Evolutionary conservation across 2,113 vertebrate genomes (phyloP).

Genomic region (Megaceryle maxima): DNA sequence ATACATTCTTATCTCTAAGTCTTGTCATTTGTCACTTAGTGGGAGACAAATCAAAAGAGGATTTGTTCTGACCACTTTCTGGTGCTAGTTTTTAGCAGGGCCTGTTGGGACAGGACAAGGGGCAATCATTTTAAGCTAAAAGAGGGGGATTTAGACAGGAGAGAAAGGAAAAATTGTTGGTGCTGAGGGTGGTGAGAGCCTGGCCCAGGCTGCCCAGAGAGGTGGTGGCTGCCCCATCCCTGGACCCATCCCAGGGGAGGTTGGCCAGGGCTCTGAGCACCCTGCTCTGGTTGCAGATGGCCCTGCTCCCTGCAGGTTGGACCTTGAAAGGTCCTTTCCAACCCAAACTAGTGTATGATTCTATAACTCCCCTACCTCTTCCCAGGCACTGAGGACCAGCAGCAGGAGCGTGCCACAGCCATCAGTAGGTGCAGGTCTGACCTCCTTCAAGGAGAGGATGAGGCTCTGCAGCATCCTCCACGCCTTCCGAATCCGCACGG

Average conservation of each 20-base stretch:
- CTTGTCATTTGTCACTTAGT: fast-evolving
- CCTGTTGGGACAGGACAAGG: neutral
- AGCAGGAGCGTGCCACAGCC: fast-evolving
- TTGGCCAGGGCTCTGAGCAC: neutral
- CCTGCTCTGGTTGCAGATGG: neutral
- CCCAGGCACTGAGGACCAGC: constrained; percentile 54
- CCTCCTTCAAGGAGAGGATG: constrained; percentile 57
- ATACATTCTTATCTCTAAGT: fast-evolving
- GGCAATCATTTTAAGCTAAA: neutral
- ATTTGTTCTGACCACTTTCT: neutral
- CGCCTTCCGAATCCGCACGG: constrained; percentile 74
- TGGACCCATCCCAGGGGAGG: neutral
- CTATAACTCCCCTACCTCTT: neutral
- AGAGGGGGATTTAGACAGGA: neutral
- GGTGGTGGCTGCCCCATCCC: neutral
- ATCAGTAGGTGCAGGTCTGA: fast-evolving
- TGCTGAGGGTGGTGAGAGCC: too few species aligned
- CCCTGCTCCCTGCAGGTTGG: neutral
- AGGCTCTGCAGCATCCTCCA: constrained; percentile 79
- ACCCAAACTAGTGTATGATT: neutral
- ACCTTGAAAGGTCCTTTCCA: neutral
- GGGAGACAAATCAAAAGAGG: neutral
- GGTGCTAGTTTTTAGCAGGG: neutral
- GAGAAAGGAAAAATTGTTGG: neutral
- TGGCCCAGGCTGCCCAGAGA: neutral